These are phyloP conservation scores for Threskiornis aethiopicus DNA, from an alignment of 2,797 vertebrate species.

Conservation along the genomic window DNA sequence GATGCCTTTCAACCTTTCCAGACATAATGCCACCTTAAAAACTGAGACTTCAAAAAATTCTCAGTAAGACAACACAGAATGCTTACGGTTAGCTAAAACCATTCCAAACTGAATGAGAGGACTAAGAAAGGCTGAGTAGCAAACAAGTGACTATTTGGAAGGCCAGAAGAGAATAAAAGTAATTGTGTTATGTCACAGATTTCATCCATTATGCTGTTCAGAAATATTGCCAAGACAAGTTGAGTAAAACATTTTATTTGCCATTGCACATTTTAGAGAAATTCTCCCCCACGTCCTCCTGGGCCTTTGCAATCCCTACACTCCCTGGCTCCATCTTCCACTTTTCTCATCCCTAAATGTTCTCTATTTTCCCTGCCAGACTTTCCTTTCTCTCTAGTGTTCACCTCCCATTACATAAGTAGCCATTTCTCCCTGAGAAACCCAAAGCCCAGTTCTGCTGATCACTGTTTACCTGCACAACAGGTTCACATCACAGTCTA, in stretches of 20 bases:
- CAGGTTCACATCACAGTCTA: neutral
- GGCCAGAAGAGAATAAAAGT: neutral
- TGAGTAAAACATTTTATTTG: neutral
- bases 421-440: neutral
- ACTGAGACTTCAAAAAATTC: slow-evolving; percentile 12
- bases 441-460: neutral
- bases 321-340: neutral
- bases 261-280: neutral
- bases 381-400: neutral
- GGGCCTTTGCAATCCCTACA: neutral
- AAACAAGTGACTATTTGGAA: neutral
- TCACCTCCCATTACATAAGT: neutral
- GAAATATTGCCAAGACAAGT: neutral
- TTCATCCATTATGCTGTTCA: neutral
- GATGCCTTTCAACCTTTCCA: neutral
- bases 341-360: neutral
- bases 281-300: neutral
- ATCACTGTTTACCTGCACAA: neutral
- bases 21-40: slow-evolving; percentile 8
- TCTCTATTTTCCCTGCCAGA: neutral
- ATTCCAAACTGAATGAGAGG: neutral
- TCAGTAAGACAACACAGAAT: neutral
- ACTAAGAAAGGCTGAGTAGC: neutral
- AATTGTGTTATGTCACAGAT: neutral
- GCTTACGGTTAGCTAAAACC: neutral